Percentiles rank a stretch among this genome's conserved stretches.
Evolutionary conservation across 2,113 vertebrate species (phyloP).

Genomic region (Monopterus albus): DNA sequence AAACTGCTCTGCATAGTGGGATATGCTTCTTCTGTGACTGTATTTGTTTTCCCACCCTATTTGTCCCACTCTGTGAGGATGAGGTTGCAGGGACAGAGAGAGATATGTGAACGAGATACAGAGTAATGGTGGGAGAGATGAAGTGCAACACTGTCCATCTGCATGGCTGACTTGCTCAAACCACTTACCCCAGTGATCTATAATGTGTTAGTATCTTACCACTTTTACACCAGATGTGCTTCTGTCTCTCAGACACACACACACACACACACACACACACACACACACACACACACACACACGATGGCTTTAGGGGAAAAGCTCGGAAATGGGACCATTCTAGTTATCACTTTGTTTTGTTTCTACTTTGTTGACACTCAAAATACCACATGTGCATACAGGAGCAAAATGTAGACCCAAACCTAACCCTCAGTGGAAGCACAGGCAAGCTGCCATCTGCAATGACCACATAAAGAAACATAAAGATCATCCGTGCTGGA

Average conservation of each 20-base stretch:
- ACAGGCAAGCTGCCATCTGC: not conserved
- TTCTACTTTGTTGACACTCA: constrained; percentile 1
- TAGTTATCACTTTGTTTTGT: not conserved
- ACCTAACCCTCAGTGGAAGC: not conserved
- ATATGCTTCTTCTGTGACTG: constrained; percentile 7
- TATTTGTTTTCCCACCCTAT: not conserved
- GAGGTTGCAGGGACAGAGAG: not conserved
- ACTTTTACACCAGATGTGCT: no score
- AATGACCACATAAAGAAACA: constrained; percentile 8
- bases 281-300: not conserved
- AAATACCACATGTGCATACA: not conserved
- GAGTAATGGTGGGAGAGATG: constrained; percentile 37
- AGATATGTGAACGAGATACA: constrained; percentile 21
- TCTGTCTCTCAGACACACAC: constrained; percentile 1
- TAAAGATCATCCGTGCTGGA: constrained; percentile 7
- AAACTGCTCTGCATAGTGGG: constrained; percentile 38
- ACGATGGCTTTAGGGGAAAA: no score
- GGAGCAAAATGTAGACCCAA: not conserved
- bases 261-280: not conserved
- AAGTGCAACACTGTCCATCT: constrained; percentile 36
- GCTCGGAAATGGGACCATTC: no score
- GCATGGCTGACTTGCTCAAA: constrained; percentile 43
- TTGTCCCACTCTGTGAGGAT: not conserved
- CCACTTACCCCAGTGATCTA: constrained; percentile 56
- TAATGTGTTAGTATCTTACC: constrained; percentile 28